Evolutionary conservation across 2,888 invertebrate genomes (phyloP), one percentile per base, ranked within the genome.

Genomic region (Papilio gigon): DNA sequence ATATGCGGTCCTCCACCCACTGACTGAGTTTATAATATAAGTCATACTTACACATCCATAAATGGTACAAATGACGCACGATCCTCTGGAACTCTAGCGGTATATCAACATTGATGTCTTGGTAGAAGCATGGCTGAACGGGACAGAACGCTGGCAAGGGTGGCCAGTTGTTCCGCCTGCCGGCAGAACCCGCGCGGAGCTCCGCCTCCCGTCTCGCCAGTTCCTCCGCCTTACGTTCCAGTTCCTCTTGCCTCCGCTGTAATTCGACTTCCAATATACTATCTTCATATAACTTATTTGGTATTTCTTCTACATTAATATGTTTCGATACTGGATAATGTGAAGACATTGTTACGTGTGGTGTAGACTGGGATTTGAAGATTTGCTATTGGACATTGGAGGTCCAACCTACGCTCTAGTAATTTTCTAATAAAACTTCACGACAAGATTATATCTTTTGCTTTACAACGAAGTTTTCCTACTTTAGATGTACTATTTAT

Each of bases 51-150:
- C 98, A 97, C 93, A 98, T 96, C 99, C 99, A 99, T 75, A 98
- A 93, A 85, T 98, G 98, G 86, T 99, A 99, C 70, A 99, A 93
- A 83, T 97, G 95, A 76, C 97, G 95, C 40, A 99, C 99, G 78
- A 98, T 95, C 87, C 96, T 96, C 89, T 99, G 99, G 92, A 99
- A 99, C 87, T 99, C 98, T 61, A 97, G 93, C 27, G 99, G 98
- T 86, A 99, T 99, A 85, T 99, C 99, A 59, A 99, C 97, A 86
- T 98, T 97, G 78, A 99, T 98, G 88, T 99, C 99, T 93, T 99
- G 99, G 89, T 99, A 99, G 92, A 99, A 99, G 88, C 99, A 99
- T 0, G 99, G 99, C 84, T 98, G 97, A 72, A 99, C 94, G 71
- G 98, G 98, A 79, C 97, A 97, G 81, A 96, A 96, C 65, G 96